phyloP scores from a whole-genome alignment of 2,888 invertebrate genomes.

The Oligia latruncula region DNA sequence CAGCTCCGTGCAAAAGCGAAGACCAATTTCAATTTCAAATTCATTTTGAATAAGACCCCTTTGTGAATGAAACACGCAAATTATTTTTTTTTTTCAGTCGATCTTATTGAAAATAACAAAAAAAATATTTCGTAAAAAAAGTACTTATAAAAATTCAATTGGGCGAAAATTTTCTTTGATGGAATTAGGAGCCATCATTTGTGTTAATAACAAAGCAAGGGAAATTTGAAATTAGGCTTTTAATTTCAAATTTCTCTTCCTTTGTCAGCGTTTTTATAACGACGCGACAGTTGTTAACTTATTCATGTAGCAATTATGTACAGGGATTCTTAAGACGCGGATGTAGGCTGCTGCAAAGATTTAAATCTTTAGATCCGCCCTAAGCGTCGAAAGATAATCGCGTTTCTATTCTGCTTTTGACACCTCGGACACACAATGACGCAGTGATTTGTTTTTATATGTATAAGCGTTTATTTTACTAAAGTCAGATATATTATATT shows the following conservation, averaged over 20 bases:
- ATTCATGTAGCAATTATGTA: conserved; percentile 51
- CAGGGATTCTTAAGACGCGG: conserved; percentile 18
- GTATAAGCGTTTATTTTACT: too few species aligned
- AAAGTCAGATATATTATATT: too few species aligned
- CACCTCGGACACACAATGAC: neutral
- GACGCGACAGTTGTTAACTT: conserved; percentile 5
- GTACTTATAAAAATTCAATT: neutral
- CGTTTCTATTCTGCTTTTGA: neutral
- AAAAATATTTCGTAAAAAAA: neutral
- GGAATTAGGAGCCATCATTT: conserved; percentile 12
- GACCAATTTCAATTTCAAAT: conserved; percentile 69
- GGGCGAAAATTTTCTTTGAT: conserved; percentile 8
- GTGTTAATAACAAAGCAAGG: neutral
- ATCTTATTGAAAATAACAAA: conserved; percentile 22
- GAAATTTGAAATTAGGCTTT: conserved; percentile 15
- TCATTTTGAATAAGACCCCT: conserved; percentile 63
- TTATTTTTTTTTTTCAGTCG: conserved; percentile 52
- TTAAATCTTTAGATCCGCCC: neutral
- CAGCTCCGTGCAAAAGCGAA: conserved; percentile 56
- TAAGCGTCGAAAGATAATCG: neutral
- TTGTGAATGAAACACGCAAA: conserved; percentile 57
- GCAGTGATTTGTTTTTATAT: neutral
- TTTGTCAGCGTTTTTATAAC: conserved; percentile 20
- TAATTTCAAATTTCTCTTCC: neutral
- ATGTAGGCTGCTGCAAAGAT: conserved; percentile 1